Evolutionary conservation across 2,797 vertebrate species (phyloP).

Genomic region (Fringilla coelebs): DNA sequence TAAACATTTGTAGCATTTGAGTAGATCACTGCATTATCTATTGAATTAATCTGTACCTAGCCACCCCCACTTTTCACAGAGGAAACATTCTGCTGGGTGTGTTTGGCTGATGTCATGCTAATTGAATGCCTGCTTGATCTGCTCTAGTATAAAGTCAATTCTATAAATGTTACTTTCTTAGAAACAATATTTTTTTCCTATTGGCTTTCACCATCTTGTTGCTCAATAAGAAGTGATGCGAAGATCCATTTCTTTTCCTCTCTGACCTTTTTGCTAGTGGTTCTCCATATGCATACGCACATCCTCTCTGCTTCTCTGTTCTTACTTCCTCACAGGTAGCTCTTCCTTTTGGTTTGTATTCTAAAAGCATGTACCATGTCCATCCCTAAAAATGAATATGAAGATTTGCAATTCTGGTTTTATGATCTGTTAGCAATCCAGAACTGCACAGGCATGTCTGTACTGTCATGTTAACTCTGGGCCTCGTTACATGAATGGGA

Average conservation of each 20-base stretch:
- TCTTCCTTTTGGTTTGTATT: not conserved
- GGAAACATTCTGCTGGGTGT: constrained; percentile 35
- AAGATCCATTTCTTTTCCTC: not conserved
- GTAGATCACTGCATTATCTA: not conserved
- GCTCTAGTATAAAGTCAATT: not conserved
- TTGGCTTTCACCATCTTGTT: not conserved
- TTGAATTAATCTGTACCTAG: not conserved
- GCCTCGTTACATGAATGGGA: rapidly evolving
- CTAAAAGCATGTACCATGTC: not conserved
- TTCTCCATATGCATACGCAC: not conserved
- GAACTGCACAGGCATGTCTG: not conserved
- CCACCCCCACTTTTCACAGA: constrained; percentile 66
- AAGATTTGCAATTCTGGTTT: not conserved
- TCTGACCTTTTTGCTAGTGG: not conserved
- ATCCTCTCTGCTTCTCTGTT: not conserved
- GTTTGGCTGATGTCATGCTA: not conserved
- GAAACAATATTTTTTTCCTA: not conserved
- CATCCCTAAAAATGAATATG: not conserved
- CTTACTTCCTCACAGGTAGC: not conserved
- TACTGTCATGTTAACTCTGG: not conserved
- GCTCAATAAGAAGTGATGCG: not conserved
- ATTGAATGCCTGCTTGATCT: not conserved
- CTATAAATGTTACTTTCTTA: not conserved
- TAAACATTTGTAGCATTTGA: constrained; percentile 8
- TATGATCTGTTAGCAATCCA: not conserved